These are phyloP conservation scores for Camelus dromedarius DNA, from an alignment of 2,113 vertebrate species.

Conservation along the genomic window DNA sequence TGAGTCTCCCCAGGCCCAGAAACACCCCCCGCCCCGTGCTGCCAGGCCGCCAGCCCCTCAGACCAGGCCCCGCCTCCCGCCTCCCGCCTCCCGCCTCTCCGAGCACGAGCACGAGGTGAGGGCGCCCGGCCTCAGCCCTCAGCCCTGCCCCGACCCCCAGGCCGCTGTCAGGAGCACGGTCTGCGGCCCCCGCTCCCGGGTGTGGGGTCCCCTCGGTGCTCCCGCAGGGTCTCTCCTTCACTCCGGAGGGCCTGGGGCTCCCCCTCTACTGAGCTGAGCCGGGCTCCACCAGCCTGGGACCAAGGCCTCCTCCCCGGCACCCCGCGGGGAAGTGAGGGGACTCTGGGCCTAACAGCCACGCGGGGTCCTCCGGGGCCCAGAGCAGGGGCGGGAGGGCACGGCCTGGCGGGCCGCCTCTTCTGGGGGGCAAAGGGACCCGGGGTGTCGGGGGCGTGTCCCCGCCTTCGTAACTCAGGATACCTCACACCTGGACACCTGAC, in stretches of 20 bases:
- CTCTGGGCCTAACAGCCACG: not conserved
- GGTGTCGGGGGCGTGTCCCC: accelerated
- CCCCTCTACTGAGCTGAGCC: not conserved
- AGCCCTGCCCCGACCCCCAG: no score
- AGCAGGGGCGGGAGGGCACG: accelerated
- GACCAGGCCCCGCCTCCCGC: not conserved
- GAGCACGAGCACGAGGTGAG: no score
- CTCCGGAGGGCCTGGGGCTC: no score
- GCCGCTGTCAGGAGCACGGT: accelerated
- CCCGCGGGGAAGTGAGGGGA: accelerated
- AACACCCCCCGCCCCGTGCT: not conserved
- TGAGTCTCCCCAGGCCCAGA: not conserved
- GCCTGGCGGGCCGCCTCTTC: not conserved
- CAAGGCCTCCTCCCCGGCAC: not conserved
- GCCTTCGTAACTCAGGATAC: accelerated
- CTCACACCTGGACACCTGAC: not conserved
- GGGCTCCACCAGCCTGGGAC: not conserved
- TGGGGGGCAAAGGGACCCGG: accelerated
- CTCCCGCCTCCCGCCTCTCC: accelerated
- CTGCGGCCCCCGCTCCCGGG: accelerated
- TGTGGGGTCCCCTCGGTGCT: accelerated
- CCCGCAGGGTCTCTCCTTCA: not conserved
- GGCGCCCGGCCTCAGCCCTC: no score
- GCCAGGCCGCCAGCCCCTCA: not conserved
- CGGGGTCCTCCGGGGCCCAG: accelerated